Conservation (phyloP, 2,113 vertebrate genomes). For the Bos javanicus region DNA sequence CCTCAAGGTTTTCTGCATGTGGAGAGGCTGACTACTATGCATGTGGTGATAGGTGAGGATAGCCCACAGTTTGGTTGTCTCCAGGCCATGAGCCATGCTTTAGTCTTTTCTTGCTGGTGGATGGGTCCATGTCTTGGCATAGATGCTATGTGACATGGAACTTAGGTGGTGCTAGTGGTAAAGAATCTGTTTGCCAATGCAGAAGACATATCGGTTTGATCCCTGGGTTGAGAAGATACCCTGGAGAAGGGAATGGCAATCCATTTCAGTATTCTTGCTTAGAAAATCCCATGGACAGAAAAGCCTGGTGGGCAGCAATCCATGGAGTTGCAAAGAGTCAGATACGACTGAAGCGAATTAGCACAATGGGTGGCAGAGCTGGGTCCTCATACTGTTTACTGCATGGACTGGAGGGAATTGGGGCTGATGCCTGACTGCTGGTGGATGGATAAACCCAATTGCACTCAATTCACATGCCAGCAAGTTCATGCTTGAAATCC, state of each 20-base stretch:
- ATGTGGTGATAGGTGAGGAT: background rate
- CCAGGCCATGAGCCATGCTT: background rate
- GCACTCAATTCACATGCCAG: background rate
- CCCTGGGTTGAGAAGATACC: background rate
- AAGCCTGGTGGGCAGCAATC: background rate
- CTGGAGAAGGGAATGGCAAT: background rate
- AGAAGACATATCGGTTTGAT: background rate
- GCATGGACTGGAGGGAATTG: background rate
- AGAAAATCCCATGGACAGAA: background rate
- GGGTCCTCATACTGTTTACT: background rate
- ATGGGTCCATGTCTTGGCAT: background rate
- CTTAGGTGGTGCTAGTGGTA: background rate
- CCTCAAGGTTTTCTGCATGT: background rate
- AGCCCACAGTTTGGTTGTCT: background rate
- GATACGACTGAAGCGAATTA: background rate
- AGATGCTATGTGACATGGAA: background rate
- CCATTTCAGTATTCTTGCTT: background rate
- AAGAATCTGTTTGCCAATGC: background rate
- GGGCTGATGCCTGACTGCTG: background rate
- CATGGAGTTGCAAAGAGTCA: background rate
- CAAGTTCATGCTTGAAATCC: background rate
- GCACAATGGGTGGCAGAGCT: background rate
- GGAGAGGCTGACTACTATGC: background rate
- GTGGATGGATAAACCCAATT: background rate
- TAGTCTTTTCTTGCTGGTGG: background rate